Evolutionary conservation across 2,113 vertebrate genomes (phyloP), one percentile per base, ranked within the genome.

Genomic region (Hassar affinis): DNA sequence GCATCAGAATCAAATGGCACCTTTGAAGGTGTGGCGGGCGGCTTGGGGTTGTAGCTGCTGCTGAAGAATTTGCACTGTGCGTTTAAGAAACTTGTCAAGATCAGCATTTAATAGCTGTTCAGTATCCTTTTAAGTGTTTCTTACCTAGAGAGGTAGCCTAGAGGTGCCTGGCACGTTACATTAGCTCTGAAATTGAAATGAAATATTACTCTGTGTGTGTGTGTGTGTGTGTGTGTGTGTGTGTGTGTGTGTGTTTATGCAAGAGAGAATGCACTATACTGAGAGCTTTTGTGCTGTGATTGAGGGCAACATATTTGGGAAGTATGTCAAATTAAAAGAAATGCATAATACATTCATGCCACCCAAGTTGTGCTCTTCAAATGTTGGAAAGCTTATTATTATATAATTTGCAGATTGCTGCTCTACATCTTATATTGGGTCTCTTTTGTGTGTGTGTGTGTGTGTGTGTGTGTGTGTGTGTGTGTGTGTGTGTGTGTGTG

Each of bases 51-150:
- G 90, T 85, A 86, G 87, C 88, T 89, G 79, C 72, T 87, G 85
- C 90, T 86, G 89, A 90, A 87, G 86, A 91, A 38, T 87, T 90
- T 89, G 88, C 81, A 86, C 72, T 51, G 87, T 85, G 90, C 91
- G 86, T 93, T 93, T 92, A 92, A 89, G 88, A 93, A 93, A 93
- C 90, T 92, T 93, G 93, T 94, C 93, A 92, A 88, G 92, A 92
- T 94, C 92, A 93, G 92, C 92, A 91, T 94, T 92, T 94, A 94
- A 91, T 91, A 86, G 89, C 92, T 92, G 87, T 83, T 92, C 88
- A 84, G 84, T 56, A 42, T 51, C 87, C 91, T 93, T 93, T 92
- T 86, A 93, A 91, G 90, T 90, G 84, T 87, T 61, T 88, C 83
- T 89, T 89, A 91, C 90, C 90, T 91, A 89, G 86, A 92, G 89